Conservation (phyloP, 2,888 invertebrate species). For the Drosophila mercatorum region DNA sequence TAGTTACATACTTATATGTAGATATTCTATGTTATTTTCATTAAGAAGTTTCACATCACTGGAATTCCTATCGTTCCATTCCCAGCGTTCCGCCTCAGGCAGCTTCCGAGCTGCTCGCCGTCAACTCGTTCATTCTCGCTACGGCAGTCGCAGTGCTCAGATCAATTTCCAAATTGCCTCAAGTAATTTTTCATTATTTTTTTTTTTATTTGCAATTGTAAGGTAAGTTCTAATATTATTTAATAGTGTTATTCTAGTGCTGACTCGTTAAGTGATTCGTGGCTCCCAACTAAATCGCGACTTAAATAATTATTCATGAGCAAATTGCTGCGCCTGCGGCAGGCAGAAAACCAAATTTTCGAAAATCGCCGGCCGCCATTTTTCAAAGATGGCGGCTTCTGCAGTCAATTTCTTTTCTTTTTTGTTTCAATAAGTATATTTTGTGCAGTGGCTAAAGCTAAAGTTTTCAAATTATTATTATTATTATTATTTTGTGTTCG, state of each 20-base stretch:
- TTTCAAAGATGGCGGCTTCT: not conserved
- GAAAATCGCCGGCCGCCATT: not conserved
- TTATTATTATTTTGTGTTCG: not conserved
- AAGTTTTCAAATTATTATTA: no score
- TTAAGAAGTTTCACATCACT: no score
- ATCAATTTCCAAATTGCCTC: not conserved
- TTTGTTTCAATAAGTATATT: not conserved
- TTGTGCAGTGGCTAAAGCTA: slow-evolving; percentile 7
- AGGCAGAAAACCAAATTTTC: not conserved
- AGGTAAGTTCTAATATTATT: not conserved
- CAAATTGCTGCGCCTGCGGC: not conserved
- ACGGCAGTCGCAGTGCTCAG: not conserved
- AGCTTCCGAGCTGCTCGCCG: not conserved
- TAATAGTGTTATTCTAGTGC: not conserved
- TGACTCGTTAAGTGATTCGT: not conserved
- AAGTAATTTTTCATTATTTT: not conserved
- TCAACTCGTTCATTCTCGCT: not conserved
- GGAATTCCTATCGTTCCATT: not conserved
- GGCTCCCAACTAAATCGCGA: no score
- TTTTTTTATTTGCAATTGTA: not conserved
- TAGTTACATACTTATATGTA: no score
- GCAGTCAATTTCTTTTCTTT: not conserved
- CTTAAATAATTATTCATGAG: not conserved
- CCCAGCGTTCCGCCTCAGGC: not conserved
- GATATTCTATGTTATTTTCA: no score